Percentiles rank a stretch among this genome's conserved stretches.
These are phyloP conservation scores for Echiichthys vipera DNA, from an alignment of 2,797 vertebrate genomes.

Conservation along the genomic window DNA sequence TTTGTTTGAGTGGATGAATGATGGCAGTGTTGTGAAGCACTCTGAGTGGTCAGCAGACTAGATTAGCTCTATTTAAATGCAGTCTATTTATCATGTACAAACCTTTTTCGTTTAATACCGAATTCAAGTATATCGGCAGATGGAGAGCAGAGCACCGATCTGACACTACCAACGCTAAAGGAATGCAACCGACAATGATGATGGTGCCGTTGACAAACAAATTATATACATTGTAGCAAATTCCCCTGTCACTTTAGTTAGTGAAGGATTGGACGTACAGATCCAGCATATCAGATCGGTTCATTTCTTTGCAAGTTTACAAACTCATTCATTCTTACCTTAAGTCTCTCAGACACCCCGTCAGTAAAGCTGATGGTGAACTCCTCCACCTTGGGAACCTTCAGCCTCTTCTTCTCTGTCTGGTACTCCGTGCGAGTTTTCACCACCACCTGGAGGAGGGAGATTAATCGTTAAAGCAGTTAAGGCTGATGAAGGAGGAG, in stretches of 20 bases:
- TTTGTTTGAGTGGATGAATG: too few species aligned
- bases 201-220: neutral
- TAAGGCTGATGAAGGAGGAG: neutral
- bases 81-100: too few species aligned
- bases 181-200: neutral
- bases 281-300: neutral
- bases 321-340: conserved; percentile 80
- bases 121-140: too few species aligned
- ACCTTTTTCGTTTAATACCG: too few species aligned
- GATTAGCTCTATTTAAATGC: too few species aligned
- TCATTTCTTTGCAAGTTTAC: neutral
- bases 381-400: conserved; percentile 97
- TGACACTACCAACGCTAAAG: neutral
- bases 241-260: neutral
- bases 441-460: conserved; percentile 92
- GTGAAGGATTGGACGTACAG: neutral
- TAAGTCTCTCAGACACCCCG: conserved; percentile 91
- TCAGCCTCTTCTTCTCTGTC: conserved; percentile 97
- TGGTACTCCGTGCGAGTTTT: conserved; percentile 98
- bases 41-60: too few species aligned
- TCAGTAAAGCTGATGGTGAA: conserved; percentile 98
- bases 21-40: too few species aligned
- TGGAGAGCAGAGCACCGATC: neutral
- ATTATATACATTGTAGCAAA: neutral
- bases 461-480: conserved; percentile 6